These are phyloP conservation scores for Dermolepida albohirtum DNA, from an alignment of 2,888 invertebrate species.

Conservation along the genomic window DNA sequence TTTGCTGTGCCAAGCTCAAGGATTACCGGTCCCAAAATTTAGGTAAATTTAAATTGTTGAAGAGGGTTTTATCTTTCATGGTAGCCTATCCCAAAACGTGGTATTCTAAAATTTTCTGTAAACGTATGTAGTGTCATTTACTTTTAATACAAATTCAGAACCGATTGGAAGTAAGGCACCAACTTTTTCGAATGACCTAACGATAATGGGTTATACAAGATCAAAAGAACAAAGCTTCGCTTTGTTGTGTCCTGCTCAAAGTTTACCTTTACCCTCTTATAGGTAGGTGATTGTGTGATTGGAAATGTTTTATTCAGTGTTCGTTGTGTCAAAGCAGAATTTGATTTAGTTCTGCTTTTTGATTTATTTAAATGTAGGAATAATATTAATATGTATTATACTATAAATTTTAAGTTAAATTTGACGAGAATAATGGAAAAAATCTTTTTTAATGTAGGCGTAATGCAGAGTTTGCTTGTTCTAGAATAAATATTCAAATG, in stretches of 20 bases:
- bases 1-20: constrained; percentile 82
- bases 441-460: too few relatives aligned
- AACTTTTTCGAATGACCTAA: constrained; percentile 66
- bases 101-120: too few relatives aligned
- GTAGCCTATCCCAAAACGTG: constrained; percentile 42
- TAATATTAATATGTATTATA: too few relatives aligned
- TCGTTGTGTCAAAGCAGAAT: too few relatives aligned
- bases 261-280: constrained; percentile 71
- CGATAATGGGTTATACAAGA: constrained; percentile 42
- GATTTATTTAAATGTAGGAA: background rate
- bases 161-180: constrained; percentile 60
- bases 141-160: constrained; percentile 60
- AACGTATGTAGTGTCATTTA: background rate
- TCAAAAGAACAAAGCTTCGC: constrained; percentile 44
- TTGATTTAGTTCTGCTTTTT: background rate
- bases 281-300: constrained; percentile 63
- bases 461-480: too few relatives aligned
- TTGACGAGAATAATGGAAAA: too few relatives aligned
- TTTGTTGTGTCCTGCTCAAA: constrained; percentile 79
- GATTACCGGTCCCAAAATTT: constrained; percentile 70
- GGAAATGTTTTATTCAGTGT: background rate
- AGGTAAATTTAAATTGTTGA: constrained; percentile 48
- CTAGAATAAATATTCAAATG: too few relatives aligned
- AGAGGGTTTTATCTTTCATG: constrained; percentile 53
- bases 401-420: constrained; percentile 2